Conservation (phyloP, 2,113 vertebrate species). For the Cichladusa arquata region DNA sequence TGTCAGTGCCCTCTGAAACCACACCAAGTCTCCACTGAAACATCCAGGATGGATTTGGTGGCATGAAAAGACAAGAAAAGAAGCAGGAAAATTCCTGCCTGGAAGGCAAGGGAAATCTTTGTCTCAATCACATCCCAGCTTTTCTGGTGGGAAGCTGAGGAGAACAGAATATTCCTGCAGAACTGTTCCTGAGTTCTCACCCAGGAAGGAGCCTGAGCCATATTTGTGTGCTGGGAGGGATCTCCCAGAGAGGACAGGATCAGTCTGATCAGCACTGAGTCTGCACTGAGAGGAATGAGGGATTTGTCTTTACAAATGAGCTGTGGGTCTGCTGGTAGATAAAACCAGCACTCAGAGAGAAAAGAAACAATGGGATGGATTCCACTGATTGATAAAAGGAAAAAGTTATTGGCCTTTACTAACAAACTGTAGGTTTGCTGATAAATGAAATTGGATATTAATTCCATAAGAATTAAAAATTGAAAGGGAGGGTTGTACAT, state of each 20-base stretch:
- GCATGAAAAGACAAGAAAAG: background rate
- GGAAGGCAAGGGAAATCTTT: background rate
- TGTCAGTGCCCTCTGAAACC: background rate
- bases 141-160: background rate
- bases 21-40: background rate
- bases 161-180: background rate
- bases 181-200: background rate
- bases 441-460: too few species aligned
- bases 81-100: background rate
- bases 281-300: background rate
- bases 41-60: background rate
- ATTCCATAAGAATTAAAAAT: too few species aligned
- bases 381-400: too few species aligned
- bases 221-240: background rate
- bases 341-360: too few species aligned
- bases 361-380: too few species aligned
- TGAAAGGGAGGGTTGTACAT: too few species aligned
- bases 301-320: too few species aligned
- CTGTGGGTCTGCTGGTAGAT: too few species aligned
- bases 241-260: background rate
- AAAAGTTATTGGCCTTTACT: too few species aligned
- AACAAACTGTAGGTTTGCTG: too few species aligned
- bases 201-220: background rate
- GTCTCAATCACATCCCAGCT: background rate
- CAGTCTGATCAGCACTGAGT: rapidly evolving